Percentiles rank a stretch among this genome's conserved stretches.
These are phyloP conservation scores for Auanema freiburgensis DNA, from an alignment of 2,888 invertebrate genomes.

Conservation along the genomic window DNA sequence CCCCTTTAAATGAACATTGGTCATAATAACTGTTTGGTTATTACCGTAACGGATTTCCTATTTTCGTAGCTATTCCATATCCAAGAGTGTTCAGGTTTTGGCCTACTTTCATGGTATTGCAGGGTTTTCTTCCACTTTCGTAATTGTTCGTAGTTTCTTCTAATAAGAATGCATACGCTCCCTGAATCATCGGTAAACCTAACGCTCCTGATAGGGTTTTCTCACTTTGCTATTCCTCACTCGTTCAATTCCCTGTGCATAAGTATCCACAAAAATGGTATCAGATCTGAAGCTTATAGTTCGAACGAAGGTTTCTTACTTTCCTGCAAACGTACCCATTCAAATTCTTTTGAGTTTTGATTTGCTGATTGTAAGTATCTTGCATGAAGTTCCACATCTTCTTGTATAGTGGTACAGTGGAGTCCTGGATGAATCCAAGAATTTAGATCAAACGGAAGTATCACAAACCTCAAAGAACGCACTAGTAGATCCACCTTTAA, in stretches of 20 bases:
- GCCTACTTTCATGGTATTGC: conserved; percentile 82
- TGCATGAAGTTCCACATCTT: conserved; percentile 93
- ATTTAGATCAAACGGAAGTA: background rate
- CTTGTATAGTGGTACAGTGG: conserved; percentile 82
- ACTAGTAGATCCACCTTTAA: conserved; percentile 78
- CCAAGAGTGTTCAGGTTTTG: conserved; percentile 73
- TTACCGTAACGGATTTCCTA: conserved; percentile 47
- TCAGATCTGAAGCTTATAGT: conserved; percentile 18
- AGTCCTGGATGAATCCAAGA: conserved; percentile 72
- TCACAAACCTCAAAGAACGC: conserved; percentile 79
- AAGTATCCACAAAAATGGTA: conserved; percentile 67
- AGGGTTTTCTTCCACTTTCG: conserved; percentile 84
- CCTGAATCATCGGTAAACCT: conserved; percentile 63
- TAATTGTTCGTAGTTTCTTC: conserved; percentile 76
- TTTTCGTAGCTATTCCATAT: conserved; percentile 72
- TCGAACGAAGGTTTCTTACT: background rate
- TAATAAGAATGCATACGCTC: conserved; percentile 74
- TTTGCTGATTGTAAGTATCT: conserved; percentile 72
- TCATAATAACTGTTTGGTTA: background rate
- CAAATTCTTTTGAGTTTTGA: conserved; percentile 55
- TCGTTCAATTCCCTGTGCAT: conserved; percentile 67
- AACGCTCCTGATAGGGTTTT: background rate
- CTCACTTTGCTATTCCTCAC: conserved; percentile 57
- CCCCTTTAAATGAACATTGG: conserved; percentile 72
- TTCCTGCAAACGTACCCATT: conserved; percentile 9